A percentile compares a stretch with the other conserved stretches of the same genome.
These are phyloP conservation scores for Drosophila nikananu DNA, from an alignment of 1,140 invertebrate species.

Conservation along the genomic window DNA sequence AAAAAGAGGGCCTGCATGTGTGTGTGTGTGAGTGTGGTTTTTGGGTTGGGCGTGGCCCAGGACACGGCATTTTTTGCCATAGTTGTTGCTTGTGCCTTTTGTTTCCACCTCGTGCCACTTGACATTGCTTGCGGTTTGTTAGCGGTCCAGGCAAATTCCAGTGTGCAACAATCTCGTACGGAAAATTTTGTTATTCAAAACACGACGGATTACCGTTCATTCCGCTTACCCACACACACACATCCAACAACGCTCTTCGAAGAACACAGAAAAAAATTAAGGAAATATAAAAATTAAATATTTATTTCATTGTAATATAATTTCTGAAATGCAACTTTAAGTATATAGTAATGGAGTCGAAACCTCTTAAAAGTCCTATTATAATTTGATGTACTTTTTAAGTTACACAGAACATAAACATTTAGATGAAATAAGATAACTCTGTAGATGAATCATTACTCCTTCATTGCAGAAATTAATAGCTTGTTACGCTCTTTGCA, in stretches of 20 bases:
- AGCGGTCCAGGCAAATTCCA: conserved; percentile 71
- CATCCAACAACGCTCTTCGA: conserved; percentile 16
- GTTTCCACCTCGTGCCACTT: conserved; percentile 67
- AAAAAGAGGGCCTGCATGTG: too few relatives aligned
- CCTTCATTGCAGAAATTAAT: not conserved
- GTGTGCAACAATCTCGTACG: conserved; percentile 72
- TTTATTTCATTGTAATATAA: not conserved
- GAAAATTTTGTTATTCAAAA: conserved; percentile 82
- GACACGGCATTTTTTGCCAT: conserved; percentile 48
- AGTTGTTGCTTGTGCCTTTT: conserved; percentile 61
- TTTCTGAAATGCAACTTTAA: not conserved
- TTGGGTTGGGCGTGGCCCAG: conserved; percentile 63
- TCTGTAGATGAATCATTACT: not conserved
- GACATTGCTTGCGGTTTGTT: conserved; percentile 81
- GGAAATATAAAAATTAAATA: not conserved
- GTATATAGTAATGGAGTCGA: too few relatives aligned
- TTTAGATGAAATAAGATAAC: too few relatives aligned
- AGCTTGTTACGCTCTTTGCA: not conserved
- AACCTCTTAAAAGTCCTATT: not conserved
- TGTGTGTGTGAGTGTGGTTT: conserved; percentile 21
- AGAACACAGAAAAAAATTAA: not conserved
- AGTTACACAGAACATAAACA: too few relatives aligned
- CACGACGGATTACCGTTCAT: conserved; percentile 83
- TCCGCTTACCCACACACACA: conserved; percentile 70
- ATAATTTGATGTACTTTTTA: not conserved